phyloP scores from a whole-genome alignment of 2,797 vertebrate species.

The Simalia tracyae region DNA sequence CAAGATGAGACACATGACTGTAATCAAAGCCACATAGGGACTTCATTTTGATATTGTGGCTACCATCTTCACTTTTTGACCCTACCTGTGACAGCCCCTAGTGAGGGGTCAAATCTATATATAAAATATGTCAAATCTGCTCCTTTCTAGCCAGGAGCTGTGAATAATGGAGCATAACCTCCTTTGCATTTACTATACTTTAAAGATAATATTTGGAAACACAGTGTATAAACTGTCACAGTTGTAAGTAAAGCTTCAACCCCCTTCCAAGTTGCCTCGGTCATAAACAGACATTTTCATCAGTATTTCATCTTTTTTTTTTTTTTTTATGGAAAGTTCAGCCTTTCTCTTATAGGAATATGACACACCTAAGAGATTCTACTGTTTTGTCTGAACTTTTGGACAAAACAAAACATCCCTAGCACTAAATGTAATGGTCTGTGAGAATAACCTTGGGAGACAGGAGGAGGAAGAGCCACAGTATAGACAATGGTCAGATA shows the following conservation, averaged over 20 bases:
- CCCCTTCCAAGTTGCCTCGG: constrained; percentile 44
- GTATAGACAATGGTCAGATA: too few relatives aligned
- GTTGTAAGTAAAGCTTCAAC: constrained; percentile 68
- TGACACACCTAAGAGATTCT: constrained; percentile 50
- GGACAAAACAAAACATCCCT: background rate
- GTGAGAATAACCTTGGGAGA: too few relatives aligned
- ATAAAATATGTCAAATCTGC: constrained; percentile 57
- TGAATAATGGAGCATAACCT: constrained; percentile 53
- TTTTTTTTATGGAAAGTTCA: constrained; percentile 59
- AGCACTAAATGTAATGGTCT: too few relatives aligned
- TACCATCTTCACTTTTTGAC: too few relatives aligned
- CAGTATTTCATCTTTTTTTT: constrained; percentile 62
- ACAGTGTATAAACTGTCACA: constrained; percentile 62
- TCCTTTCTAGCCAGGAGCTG: constrained; percentile 59
- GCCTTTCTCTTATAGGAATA: constrained; percentile 51
- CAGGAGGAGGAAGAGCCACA: too few relatives aligned
- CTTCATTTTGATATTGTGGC: too few relatives aligned
- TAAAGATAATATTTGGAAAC: constrained; percentile 62
- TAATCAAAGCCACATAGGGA: too few relatives aligned
- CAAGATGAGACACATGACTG: background rate
- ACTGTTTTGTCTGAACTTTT: constrained; percentile 49
- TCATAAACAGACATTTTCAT: constrained; percentile 58
- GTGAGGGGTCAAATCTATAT: too few relatives aligned
- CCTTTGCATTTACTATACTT: constrained; percentile 44
- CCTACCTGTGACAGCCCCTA: too few relatives aligned